These are phyloP conservation scores for Bettongia penicillata DNA, from an alignment of 2,113 vertebrate genomes.

Conservation along the genomic window DNA sequence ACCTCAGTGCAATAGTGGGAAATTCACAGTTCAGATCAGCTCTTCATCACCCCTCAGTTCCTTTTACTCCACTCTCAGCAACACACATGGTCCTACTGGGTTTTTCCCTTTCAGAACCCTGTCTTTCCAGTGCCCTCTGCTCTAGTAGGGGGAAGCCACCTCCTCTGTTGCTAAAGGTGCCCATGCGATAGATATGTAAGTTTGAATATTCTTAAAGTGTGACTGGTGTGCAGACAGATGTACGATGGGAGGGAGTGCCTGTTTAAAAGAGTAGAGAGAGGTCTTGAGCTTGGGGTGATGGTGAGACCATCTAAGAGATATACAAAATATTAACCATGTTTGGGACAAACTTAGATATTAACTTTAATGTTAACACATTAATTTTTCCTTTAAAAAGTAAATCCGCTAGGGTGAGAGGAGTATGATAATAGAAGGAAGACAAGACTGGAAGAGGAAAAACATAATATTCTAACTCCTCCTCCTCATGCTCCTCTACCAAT, in stretches of 20 bases:
- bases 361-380: not conserved
- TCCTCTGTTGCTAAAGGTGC: not conserved
- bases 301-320: not conserved
- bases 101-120: not conserved
- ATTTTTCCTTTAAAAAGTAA: not conserved
- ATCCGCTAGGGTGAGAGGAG: not conserved
- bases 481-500: not conserved
- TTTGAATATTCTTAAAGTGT: not conserved
- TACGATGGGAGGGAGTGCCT: not conserved
- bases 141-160: not conserved
- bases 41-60: not conserved
- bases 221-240: not conserved
- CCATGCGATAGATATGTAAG: not conserved
- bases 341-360: not conserved
- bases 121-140: not conserved
- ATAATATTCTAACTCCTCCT: not conserved
- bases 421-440: not conserved
- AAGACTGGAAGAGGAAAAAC: not conserved
- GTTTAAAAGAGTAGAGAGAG: not conserved
- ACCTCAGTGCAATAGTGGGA: not conserved
- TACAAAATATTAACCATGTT: not conserved
- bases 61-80: not conserved
- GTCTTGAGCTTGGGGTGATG: not conserved
- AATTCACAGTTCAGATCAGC: not conserved
- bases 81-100: not conserved